Base-by-base conservation (phyloP, 2,113 vertebrate species). In the Lophotis ruficrista region DNA sequence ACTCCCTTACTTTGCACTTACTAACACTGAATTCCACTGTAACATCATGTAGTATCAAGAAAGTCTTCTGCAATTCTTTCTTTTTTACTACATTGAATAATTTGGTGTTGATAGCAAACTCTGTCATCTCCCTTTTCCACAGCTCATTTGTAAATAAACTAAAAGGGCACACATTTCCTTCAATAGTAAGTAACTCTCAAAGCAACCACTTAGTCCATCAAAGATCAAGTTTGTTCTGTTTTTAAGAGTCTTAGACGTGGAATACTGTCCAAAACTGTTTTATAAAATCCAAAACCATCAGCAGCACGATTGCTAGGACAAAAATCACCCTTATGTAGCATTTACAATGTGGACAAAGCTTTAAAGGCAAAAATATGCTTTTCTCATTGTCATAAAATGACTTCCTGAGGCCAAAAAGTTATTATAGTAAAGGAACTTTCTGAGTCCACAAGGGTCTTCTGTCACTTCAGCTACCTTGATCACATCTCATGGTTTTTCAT, bases 401-500 rank as follows among this genome's bases (percentile, higher is more conserved):
- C 24, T 66, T 84, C 5, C n/a, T 6, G 25, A 64, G 20, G 31
- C 37, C 19, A 57, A 66, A 77, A 53, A 2, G 6, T 31, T 66
- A n/a, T 1, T 45, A 12, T 10, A n/a, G 27, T 37, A 92, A 54
- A 82, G 10, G 9, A 66, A 82, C 15, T 30, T 87, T 38, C 2
- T 31, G 45, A 50, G 33, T 19, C 23, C 38, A 25, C 33, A 17
- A 51, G 30, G 10, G 22, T 5, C 25, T 89, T 60, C 41, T 60
- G 25, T 35, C 30, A 65, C 65, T 73, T 65, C 56, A 69, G 33
- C 45, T 57, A 19, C 6, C 23, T 53, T 30, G 48, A 56, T 30
- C 51, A 54, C 0, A 0, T 4, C 12, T 50, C 12, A 9, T 0
- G 4, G 24, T 17, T 21, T 68, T 71, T 37, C 37, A 14, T 19